Evolutionary conservation across 2,797 vertebrate genomes (phyloP).

Genomic region (Siniperca obscura): DNA sequence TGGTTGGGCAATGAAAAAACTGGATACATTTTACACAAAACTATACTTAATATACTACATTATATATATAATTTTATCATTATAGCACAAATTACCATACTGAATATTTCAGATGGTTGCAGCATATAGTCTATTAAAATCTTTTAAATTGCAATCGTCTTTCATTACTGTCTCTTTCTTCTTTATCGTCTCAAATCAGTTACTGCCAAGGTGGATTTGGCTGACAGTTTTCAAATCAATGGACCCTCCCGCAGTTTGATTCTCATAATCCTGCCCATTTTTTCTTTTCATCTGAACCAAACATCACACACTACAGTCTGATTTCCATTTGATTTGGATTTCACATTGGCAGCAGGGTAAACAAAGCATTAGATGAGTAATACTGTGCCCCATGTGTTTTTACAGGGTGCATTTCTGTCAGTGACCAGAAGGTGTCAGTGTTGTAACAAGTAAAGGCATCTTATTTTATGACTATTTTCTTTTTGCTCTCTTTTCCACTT

Average conservation of each 20-base stretch:
- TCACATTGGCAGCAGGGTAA: background rate
- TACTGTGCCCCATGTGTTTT: no score
- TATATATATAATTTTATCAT: background rate
- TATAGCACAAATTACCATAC: background rate
- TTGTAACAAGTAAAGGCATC: conserved; percentile 41
- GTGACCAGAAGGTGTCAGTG: conserved; percentile 68
- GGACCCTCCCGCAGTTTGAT: background rate
- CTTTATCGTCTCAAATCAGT: background rate
- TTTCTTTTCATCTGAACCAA: conserved; percentile 19
- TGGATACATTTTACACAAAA: background rate
- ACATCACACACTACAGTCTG: background rate
- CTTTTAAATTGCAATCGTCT: conserved; percentile 1
- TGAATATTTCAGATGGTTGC: background rate
- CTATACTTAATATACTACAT: background rate
- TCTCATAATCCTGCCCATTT: background rate
- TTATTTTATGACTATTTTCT: background rate
- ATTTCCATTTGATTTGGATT: conserved; percentile 14
- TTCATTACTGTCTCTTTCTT: background rate
- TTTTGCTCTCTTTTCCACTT: background rate
- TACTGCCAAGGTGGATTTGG: background rate
- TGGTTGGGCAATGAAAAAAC: background rate
- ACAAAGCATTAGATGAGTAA: background rate
- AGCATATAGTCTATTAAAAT: conserved; percentile 1
- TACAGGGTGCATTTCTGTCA: conserved; percentile 28
- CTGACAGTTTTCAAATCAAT: background rate